Conservation (phyloP, 2,113 vertebrate genomes). For the Sinosuthora webbiana region DNA sequence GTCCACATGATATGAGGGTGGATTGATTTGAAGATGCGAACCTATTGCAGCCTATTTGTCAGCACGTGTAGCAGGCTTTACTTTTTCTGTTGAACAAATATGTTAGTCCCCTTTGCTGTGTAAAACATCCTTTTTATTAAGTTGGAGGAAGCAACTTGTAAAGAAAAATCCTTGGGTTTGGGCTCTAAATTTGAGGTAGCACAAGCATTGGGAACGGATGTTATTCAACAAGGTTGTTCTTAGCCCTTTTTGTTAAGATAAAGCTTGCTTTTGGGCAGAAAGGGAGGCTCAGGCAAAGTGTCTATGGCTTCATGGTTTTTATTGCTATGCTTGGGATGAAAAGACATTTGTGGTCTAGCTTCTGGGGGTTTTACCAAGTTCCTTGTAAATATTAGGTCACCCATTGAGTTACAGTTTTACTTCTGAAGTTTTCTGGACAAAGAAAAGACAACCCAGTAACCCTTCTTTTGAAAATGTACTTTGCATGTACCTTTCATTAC, state of each 20-base stretch:
- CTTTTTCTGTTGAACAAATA: background rate
- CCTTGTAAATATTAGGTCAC: background rate
- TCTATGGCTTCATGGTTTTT: background rate
- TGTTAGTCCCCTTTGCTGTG: background rate
- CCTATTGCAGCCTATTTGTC: background rate
- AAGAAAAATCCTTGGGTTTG: background rate
- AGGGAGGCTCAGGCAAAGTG: background rate
- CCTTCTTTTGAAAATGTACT: background rate
- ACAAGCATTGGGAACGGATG: background rate
- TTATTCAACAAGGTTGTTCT: background rate
- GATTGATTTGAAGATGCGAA: background rate
- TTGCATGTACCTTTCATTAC: conserved; percentile 9
- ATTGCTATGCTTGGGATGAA: background rate
- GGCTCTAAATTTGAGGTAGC: background rate
- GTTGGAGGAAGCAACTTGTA: background rate
- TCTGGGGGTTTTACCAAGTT: background rate
- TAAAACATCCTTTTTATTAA: background rate
- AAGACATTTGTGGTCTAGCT: background rate
- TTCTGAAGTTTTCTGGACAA: background rate
- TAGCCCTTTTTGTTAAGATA: background rate
- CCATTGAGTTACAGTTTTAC: background rate
- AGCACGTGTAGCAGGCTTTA: background rate
- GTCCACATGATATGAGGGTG: background rate
- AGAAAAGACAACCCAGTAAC: background rate
- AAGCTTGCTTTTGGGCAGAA: background rate